phyloP scores from a whole-genome alignment of 2,797 vertebrate species.

The Corythornis leucogaster region DNA sequence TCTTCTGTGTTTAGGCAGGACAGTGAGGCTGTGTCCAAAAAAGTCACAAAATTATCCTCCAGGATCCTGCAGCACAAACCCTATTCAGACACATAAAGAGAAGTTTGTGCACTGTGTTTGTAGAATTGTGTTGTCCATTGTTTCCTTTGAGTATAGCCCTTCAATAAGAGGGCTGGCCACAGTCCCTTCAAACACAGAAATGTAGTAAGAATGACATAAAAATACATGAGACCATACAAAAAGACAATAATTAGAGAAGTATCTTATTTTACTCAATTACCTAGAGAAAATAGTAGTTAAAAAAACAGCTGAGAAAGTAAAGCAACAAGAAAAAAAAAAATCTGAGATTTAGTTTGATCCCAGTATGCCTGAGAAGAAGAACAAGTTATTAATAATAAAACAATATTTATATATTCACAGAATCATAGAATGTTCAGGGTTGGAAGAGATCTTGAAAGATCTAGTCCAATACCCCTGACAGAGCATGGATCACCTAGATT shows the following conservation, averaged over 20 bases:
- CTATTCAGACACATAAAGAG: neutral
- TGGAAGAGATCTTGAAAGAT: too few relatives aligned
- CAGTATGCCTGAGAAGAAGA: neutral
- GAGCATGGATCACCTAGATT: too few relatives aligned
- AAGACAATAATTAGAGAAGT: neutral
- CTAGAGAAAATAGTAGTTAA: neutral
- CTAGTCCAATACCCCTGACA: too few relatives aligned
- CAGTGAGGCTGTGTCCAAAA: neutral
- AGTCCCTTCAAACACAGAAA: neutral
- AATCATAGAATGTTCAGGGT: too few relatives aligned
- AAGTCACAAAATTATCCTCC: constrained; percentile 8
- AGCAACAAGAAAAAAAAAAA: neutral
- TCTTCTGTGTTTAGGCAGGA: neutral
- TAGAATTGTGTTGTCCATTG: neutral
- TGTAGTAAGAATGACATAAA: neutral
- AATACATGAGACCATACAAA: neutral
- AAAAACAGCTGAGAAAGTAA: neutral
- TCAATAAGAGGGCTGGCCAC: neutral
- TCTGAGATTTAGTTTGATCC: neutral
- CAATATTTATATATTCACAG: neutral
- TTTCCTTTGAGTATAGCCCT: neutral
- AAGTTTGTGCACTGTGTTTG: neutral
- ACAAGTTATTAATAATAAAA: neutral
- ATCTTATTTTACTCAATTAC: neutral
- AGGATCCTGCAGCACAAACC: neutral